These are phyloP conservation scores for Amphibalanus amphitrite DNA, from an alignment of 1,140 invertebrate species.

Conservation along the genomic window DNA sequence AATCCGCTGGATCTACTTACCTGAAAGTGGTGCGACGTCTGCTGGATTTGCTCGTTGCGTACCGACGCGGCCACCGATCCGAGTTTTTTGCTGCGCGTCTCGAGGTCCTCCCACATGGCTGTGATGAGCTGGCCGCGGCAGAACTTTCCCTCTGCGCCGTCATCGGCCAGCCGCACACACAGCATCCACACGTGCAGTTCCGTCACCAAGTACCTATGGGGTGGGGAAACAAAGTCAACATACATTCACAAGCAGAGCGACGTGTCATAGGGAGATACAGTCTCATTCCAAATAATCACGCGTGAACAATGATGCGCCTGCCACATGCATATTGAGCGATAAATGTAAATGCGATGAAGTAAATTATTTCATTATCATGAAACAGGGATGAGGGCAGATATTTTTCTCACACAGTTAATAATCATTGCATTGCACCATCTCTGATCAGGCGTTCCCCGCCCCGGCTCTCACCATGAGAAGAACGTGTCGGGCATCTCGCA, in stretches of 20 bases:
- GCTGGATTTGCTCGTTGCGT: constrained; percentile 4
- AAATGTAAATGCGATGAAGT: neutral
- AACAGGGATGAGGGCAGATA: neutral
- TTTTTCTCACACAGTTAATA: neutral
- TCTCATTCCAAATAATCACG: neutral
- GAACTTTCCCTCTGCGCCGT: constrained; percentile 45
- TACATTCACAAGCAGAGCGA: neutral
- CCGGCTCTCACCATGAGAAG: constrained; percentile 14
- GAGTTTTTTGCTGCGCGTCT: constrained; percentile 48
- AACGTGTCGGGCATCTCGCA: constrained; percentile 18
- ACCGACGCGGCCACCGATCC: constrained; percentile 32
- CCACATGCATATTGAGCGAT: neutral
- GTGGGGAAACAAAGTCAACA: too few relatives aligned
- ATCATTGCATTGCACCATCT: neutral
- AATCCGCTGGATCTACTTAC: too few relatives aligned
- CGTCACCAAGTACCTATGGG: constrained; percentile 27
- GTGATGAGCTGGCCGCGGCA: constrained; percentile 53
- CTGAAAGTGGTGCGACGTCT: neutral
- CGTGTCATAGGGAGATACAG: too few relatives aligned
- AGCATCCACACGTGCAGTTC: constrained; percentile 74
- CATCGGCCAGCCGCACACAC: constrained; percentile 52
- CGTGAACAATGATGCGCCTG: neutral
- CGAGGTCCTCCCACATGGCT: constrained; percentile 64
- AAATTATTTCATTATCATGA: neutral
- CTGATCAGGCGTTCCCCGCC: neutral